These are phyloP conservation scores for Prenolepis imparis DNA, from an alignment of 2,888 invertebrate species.

Conservation along the genomic window DNA sequence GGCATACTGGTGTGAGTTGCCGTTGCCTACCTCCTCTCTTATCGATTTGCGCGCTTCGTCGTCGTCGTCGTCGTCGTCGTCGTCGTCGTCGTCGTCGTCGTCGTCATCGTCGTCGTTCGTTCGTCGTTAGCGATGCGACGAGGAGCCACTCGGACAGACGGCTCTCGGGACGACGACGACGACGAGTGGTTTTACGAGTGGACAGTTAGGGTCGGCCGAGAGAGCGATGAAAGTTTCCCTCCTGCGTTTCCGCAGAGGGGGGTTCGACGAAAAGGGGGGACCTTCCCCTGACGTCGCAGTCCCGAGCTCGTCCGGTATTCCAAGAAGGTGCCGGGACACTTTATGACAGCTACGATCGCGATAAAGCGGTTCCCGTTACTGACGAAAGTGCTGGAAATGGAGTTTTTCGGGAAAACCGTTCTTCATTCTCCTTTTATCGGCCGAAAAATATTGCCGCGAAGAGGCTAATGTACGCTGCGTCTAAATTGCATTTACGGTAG, in stretches of 20 bases:
- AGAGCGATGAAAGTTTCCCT: constrained; percentile 68
- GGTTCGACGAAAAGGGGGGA: constrained; percentile 17
- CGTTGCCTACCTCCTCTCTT: constrained; percentile 62
- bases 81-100: constrained; percentile 69
- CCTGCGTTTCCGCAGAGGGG: constrained; percentile 64
- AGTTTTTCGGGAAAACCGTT: constrained; percentile 17
- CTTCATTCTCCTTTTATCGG: neutral
- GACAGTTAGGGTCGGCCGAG: constrained; percentile 65
- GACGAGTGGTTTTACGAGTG: constrained; percentile 71
- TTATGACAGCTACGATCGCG: constrained; percentile 72
- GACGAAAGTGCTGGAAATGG: constrained; percentile 19
- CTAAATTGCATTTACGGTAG: neutral
- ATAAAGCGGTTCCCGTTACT: constrained; percentile 66
- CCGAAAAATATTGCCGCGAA: neutral
- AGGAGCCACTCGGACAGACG: constrained; percentile 56
- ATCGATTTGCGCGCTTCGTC: constrained; percentile 70
- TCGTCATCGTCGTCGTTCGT: no score
- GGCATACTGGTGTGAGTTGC: constrained; percentile 68
- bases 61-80: constrained; percentile 60
- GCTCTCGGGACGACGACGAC: constrained; percentile 49
- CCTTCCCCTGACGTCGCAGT: constrained; percentile 15
- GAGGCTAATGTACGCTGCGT: neutral
- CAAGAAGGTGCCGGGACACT: constrained; percentile 50
- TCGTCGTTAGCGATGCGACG: constrained; percentile 73
- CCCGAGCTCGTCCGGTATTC: constrained; percentile 33